phyloP scores from a whole-genome alignment of 2,797 vertebrate species.

The Labroides dimidiatus region DNA sequence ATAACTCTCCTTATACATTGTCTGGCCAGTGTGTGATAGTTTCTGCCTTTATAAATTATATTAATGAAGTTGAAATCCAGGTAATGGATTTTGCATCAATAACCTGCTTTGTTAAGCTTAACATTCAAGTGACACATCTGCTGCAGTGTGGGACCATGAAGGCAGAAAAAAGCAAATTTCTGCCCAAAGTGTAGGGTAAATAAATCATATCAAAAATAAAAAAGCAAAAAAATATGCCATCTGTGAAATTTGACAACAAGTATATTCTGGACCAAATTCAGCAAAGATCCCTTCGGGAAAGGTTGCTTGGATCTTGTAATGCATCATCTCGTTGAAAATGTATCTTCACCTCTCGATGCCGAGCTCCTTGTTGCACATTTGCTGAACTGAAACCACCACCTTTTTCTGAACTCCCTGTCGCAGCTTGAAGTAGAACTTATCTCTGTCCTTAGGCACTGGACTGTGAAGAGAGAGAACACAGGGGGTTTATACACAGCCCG shows the following conservation, averaged over 20 bases:
- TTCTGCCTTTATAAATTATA: neutral
- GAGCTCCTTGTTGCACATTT: slow-evolving; percentile 94
- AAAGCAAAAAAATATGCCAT: neutral
- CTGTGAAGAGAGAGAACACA: slow-evolving; percentile 69
- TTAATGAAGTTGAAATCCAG: slow-evolving; percentile 6
- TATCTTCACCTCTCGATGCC: slow-evolving; percentile 93
- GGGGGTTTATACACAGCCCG: neutral
- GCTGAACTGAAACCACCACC: slow-evolving; percentile 93
- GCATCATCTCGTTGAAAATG: neutral
- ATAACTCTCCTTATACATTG: neutral
- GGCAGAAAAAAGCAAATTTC: neutral
- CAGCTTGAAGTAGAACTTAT: slow-evolving; percentile 97
- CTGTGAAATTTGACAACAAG: neutral
- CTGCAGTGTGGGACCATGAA: neutral
- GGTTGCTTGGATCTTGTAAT: neutral
- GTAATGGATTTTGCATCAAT: neutral
- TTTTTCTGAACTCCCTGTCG: slow-evolving; percentile 96
- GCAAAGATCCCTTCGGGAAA: neutral
- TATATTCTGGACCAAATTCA: neutral
- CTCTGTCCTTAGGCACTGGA: slow-evolving; percentile 96
- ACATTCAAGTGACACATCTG: slow-evolving; percentile 8
- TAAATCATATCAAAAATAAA: neutral
- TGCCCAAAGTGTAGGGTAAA: neutral
- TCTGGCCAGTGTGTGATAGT: neutral
- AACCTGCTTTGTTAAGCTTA: slow-evolving; percentile 9